Evolutionary conservation across 2,113 vertebrate species (phyloP), one percentile per base, ranked within the genome.

Genomic region (Pelvicachromis taeniatus): DNA sequence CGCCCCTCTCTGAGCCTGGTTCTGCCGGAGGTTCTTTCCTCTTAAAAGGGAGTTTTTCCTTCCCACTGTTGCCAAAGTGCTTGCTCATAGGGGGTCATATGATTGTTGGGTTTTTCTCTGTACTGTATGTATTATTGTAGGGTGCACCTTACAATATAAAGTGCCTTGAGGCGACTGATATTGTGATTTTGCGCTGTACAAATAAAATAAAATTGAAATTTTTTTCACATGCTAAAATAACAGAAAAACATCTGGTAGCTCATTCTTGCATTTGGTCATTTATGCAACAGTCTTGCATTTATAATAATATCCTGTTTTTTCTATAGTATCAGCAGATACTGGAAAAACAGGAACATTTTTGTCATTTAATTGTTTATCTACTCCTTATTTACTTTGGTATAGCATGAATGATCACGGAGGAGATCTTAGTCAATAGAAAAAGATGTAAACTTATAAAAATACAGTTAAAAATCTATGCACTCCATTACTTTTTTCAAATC

Each of bases 21-120:
- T 63, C 2, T 35, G 17, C 0, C 0, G 0, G 29, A 19, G 58
- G 58, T 61, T 33, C 35, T 29, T 19, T 61, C 58, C 55, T 58
- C 26, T 58, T 58, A 9, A 58, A 58, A 58, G 26, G 55, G 26
- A 58, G 14, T 29, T 61, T 61, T 61, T 61, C 31, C 58, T 61
- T 61, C 58, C 9, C 1, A 61, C 29, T 35, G 31, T 61, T 1
- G 0, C 58, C 58, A 61, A 19, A 19, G 58, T 61, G 58, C 29
- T 31, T 59, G 58, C 29, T 61, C 16, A 59, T 33, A 19, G 58
- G 58, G 58, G 29, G 29, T 0, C 9, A 61, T 35, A n/a, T 7
- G 17, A 61, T 19, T 35, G 0, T 61, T 61, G 5, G 58, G 31
- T 35, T 61, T 61, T 19, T 61, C 31, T 61, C 17, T 35, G 1